Evolutionary conservation across 2,113 vertebrate genomes (phyloP).

Genomic region (Dicerorhinus sumatrensis): DNA sequence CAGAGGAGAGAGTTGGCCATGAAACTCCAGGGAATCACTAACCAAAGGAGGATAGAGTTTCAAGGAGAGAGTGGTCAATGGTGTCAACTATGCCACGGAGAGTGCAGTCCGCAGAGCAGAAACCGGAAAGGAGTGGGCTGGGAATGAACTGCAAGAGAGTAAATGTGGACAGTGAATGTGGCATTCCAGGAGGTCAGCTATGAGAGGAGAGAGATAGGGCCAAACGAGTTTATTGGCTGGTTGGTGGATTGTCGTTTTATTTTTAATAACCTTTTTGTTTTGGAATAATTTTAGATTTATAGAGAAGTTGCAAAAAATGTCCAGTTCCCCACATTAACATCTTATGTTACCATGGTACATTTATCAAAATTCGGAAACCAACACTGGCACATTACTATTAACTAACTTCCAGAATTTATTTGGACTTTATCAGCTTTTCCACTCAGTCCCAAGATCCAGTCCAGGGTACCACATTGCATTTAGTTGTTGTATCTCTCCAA

Average conservation of each 20-base stretch:
- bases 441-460: neutral
- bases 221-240: neutral
- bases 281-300: neutral
- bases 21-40: neutral
- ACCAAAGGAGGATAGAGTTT: neutral
- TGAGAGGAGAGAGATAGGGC: neutral
- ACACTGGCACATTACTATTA: neutral
- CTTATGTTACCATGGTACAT: neutral
- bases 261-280: neutral
- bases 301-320: neutral
- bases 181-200: neutral
- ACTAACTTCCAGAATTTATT: neutral
- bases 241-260: neutral
- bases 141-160: neutral
- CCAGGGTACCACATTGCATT: neutral
- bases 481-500: neutral
- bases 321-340: neutral
- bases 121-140: neutral
- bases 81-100: neutral
- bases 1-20: neutral
- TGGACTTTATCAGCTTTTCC: neutral
- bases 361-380: slow-evolving; percentile 25
- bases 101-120: neutral
- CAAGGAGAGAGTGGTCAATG: neutral
- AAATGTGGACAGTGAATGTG: neutral